Base-by-base conservation (phyloP, 2,113 vertebrate species). In the Dipodomys ordii region DNA sequence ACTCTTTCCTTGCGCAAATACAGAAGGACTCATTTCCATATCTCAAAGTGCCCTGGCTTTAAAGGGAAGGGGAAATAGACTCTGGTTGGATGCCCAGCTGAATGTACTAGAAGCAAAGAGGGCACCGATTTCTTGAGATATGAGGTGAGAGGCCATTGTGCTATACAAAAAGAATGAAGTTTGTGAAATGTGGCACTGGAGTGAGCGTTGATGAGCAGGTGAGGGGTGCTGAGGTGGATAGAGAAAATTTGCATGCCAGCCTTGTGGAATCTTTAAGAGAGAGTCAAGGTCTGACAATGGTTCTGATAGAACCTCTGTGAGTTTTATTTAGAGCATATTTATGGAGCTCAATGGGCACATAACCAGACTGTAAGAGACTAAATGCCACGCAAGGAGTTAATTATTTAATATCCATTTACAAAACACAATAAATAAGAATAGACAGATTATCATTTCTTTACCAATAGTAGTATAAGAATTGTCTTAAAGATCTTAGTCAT, bases 51-150 rank as follows among this genome's bases (percentile, higher is more conserved):
- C 28, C 88, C 18, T 44, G 28, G 28, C 62, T 85, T 90, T 69
- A 82, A 85, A 67, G 71, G 46, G 74, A 88, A 85, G 22, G 44
- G 64, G 57, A 92, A 93, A 73, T 7, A 82, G 39, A 73, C 30
- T 65, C 53, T 28, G 65, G 8, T 46, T 72, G 82, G n/a, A 28
- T 23, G 20, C 22, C 35, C 8, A 0, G 4, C 18, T 53, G 25
- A 57, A 35, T 39, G 18, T 8, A 13, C 32, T 23, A 32, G 10
- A 67, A n/a, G 8, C 9, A 0, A 60, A 2, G 3, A 1, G 46
- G 83, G 12, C 46, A 65, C 25, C n/a, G 73, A 44, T 57, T 1
- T 44, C 67, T 23, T 53, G 6, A 1, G 25, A 44, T 1, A 39
- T 44, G 53, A 78, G 27, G 13, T 35, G 30, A 68, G 2, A 28